Conservation (phyloP, 2,113 vertebrate species). For the Strix aluco region DNA sequence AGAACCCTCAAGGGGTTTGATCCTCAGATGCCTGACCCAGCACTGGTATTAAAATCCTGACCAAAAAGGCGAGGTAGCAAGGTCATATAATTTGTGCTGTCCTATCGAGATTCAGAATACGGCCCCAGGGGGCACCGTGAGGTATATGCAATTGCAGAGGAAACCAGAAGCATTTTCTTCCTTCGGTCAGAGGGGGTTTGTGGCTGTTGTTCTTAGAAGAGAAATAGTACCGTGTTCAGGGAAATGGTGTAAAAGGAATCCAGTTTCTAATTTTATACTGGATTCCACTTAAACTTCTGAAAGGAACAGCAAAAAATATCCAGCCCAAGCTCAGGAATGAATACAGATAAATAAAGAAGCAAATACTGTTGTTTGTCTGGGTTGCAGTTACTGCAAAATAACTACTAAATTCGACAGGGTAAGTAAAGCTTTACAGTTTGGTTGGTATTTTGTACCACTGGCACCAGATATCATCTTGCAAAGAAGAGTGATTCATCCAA, state of each 20-base stretch:
- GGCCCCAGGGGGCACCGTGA: not conserved
- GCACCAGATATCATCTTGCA: not conserved
- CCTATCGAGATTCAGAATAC: not conserved
- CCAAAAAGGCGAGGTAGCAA: not conserved
- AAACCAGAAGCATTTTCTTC: not conserved
- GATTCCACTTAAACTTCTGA: not conserved
- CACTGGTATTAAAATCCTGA: not conserved
- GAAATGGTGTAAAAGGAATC: not conserved
- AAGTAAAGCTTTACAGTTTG: not conserved
- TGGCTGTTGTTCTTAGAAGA: not conserved
- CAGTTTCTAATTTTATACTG: not conserved
- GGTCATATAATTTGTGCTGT: not conserved
- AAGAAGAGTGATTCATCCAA: not conserved
- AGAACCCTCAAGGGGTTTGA: not conserved
- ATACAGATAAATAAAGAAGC: not conserved
- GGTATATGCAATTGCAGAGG: not conserved
- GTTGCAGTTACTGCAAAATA: not conserved
- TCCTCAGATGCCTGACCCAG: not conserved
- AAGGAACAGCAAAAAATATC: not conserved
- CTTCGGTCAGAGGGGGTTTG: not conserved
- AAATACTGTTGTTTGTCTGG: not conserved
- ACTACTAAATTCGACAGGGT: not conserved
- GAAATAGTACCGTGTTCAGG: not conserved
- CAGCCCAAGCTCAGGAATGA: not conserved
- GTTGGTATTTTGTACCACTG: not conserved